Evolutionary conservation across 2,797 vertebrate genomes (phyloP).

Genomic region (Linurgus olivaceus): DNA sequence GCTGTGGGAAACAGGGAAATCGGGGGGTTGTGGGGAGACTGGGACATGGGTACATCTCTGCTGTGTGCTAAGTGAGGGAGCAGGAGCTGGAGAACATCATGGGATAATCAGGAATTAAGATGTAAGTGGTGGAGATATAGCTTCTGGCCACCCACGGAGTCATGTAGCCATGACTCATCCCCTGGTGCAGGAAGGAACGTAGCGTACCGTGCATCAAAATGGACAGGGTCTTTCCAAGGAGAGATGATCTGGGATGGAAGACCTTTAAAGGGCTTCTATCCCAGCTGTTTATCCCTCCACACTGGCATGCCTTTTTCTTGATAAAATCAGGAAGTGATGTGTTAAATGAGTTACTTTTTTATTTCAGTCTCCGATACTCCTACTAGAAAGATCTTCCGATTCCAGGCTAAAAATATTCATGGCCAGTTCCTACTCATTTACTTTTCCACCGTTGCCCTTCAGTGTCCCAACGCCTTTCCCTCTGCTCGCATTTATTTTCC

Average conservation of each 20-base stretch:
- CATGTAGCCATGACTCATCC: slow-evolving; percentile 59
- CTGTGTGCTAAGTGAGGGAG: neutral
- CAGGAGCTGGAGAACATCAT: slow-evolving; percentile 47
- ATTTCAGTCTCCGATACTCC: neutral
- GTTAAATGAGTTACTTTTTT: neutral
- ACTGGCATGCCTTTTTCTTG: neutral
- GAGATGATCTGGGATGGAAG: neutral
- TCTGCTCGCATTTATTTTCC: neutral
- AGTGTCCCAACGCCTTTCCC: neutral
- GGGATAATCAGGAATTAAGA: slow-evolving; percentile 55
- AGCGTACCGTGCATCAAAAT: neutral
- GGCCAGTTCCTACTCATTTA: slow-evolving; percentile 29
- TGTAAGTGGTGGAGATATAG: slow-evolving; percentile 46
- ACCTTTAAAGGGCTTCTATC: neutral
- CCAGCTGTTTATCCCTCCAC: neutral
- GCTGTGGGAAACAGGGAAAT: neutral
- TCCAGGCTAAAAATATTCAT: slow-evolving; percentile 21
- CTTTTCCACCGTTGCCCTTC: slow-evolving; percentile 10
- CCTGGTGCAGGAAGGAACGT: slow-evolving; percentile 50
- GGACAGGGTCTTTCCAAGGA: slow-evolving; percentile 50
- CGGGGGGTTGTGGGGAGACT: neutral
- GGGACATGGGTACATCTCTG: neutral
- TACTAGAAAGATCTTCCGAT: slow-evolving; percentile 42
- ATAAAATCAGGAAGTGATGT: neutral
- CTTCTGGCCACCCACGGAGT: slow-evolving; percentile 64